Evolutionary conservation across 2,888 invertebrate species (phyloP).

Genomic region (Latheticus oryzae): DNA sequence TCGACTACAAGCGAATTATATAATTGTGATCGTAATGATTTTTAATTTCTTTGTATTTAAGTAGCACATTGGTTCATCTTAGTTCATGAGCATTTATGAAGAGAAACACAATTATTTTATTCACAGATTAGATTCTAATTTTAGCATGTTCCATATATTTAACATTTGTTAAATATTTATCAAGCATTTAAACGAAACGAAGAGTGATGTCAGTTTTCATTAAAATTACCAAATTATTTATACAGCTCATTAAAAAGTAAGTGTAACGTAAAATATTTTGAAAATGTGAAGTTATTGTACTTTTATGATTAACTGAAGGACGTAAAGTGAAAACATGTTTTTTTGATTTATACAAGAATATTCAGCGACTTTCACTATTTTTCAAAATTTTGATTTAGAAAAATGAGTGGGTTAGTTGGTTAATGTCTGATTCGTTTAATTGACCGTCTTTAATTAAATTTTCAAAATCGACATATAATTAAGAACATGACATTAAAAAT

Average conservation of each 20-base stretch:
- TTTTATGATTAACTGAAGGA: slow-evolving; percentile 16
- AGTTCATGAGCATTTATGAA: slow-evolving; percentile 21
- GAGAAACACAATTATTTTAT: slow-evolving; percentile 1
- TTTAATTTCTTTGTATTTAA: slow-evolving; percentile 29
- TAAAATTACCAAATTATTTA: slow-evolving; percentile 10
- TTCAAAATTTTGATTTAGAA: slow-evolving; percentile 8
- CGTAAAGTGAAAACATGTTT: slow-evolving; percentile 29
- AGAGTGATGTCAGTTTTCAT: slow-evolving; percentile 2
- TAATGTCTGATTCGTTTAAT: too few relatives aligned
- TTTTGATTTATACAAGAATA: slow-evolving; percentile 6
- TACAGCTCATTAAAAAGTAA: too few relatives aligned
- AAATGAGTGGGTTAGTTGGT: slow-evolving; percentile 13
- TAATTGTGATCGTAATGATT: slow-evolving; percentile 20
- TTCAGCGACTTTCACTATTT: slow-evolving; percentile 20
- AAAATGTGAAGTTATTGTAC: slow-evolving; percentile 23
- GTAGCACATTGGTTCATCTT: slow-evolving; percentile 23
- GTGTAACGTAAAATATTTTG: slow-evolving; percentile 15
- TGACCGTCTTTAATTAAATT: too few relatives aligned
- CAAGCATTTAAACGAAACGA: neutral
- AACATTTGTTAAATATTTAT: too few relatives aligned
- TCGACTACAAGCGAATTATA: slow-evolving; percentile 19
- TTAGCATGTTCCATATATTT: too few relatives aligned
- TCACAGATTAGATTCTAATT: neutral
- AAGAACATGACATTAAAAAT: too few relatives aligned
- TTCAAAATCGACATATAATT: too few relatives aligned